Evolutionary conservation across 2,113 vertebrate genomes (phyloP).

Genomic region (Pachycephala philippinensis): DNA sequence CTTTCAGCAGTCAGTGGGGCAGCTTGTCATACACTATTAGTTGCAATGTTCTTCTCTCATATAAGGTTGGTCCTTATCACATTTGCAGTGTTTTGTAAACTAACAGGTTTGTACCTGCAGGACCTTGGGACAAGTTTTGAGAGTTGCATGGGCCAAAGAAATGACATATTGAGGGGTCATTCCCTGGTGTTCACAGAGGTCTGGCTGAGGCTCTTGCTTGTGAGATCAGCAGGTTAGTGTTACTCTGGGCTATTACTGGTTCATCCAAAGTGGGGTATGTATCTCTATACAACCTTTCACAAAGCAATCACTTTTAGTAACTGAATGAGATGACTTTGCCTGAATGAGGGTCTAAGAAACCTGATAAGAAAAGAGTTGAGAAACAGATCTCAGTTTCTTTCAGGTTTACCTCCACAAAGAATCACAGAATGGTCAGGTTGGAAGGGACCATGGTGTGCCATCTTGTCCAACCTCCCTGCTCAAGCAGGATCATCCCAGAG

Average conservation of each 20-base stretch:
- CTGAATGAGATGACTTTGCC: neutral
- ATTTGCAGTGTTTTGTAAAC: neutral
- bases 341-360: neutral
- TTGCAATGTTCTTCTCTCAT: neutral
- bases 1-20: neutral
- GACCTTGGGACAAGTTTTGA: neutral
- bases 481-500: neutral
- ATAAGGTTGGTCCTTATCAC: neutral
- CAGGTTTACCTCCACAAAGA: neutral
- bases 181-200: neutral
- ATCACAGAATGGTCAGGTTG: neutral
- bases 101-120: neutral
- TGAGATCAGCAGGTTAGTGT: neutral
- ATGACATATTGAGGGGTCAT: neutral
- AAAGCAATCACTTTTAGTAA: neutral
- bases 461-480: neutral
- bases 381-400: neutral
- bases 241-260: neutral
- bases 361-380: neutral
- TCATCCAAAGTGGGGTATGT: neutral
- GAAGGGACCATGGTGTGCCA: neutral
- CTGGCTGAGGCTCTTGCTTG: neutral
- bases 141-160: neutral
- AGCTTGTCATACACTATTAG: neutral
- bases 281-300: neutral